Conservation (phyloP, 1,140 invertebrate species). For the Drosophila bifasciata region DNA sequence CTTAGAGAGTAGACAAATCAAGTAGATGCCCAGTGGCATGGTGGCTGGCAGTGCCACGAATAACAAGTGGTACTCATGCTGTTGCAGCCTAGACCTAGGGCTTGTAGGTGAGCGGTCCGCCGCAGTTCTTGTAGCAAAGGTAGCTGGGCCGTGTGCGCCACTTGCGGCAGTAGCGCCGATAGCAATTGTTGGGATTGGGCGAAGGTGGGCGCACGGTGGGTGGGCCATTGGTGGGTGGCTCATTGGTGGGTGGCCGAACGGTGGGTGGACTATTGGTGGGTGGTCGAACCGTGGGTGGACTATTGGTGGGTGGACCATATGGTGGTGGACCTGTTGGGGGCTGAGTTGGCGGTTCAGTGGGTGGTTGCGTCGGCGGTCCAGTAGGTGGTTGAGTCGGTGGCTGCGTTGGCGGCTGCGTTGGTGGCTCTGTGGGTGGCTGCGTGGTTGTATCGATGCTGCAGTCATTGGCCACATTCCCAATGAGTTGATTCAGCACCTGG, state of each 20-base stretch:
- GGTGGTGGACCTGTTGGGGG: constrained; percentile 13
- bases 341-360: constrained; percentile 15
- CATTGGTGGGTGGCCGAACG: constrained; percentile 4
- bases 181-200: constrained; percentile 61
- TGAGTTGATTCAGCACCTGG: constrained; percentile 36
- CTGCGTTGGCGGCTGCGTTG: background rate
- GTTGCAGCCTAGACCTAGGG: constrained; percentile 48
- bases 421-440: background rate
- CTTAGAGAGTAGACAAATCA: constrained; percentile 66
- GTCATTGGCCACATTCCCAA: constrained; percentile 45
- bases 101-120: constrained; percentile 50
- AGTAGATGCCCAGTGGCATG: constrained; percentile 56
- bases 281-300: too few relatives aligned
- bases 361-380: background rate
- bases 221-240: constrained; percentile 31
- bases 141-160: constrained; percentile 68
- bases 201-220: constrained; percentile 46
- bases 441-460: constrained; percentile 16
- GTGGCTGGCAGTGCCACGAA: constrained; percentile 29
- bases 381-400: constrained; percentile 9
- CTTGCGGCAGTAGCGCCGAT: constrained; percentile 69
- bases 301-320: constrained; percentile 9
- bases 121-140: constrained; percentile 65
- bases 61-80: constrained; percentile 8
- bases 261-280: constrained; percentile 23